Base-by-base conservation (phyloP, 1,140 invertebrate genomes). In the Sinonovacula constricta region DNA sequence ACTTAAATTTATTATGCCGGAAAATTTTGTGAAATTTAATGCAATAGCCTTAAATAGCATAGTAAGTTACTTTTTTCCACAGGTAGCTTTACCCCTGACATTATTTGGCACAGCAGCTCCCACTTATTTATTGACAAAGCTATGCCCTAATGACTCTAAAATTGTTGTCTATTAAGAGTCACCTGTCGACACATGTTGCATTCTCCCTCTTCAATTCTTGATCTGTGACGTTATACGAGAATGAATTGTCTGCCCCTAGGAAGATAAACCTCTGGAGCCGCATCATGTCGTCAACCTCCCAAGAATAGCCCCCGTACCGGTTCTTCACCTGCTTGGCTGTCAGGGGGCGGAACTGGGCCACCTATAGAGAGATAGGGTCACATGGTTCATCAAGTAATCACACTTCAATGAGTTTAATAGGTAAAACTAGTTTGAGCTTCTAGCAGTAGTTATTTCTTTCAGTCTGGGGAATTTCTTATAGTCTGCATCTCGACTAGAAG, bases 201-300 rank as follows among this genome's bases (percentile, higher is more conserved):
- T 88, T 89, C 54, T 90, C 84, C 45, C 84, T 71, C 5, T 83
- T 89, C n/a, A 90, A 70, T 30, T 88, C 83, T 28, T 84, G 79
- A 39, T 88, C 79, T 2, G 49, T 68, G 0, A 77, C 72, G 30
- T 34, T 69, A 79, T 91, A 90, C 51, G 86, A 90, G 14, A 83
- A 88, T 1, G 88, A 88, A 33, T 85, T 84, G 59, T 83, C 81
- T 0, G 83, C 79, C 2, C 87, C 86, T 10, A 91, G 72, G 80
- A 88, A 89, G 7, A 91, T 67, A 75, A 91, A 92, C 14, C 91
- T 85, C 26, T 88, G 84, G 24, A 91, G 68, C 12, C 86, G 85
- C 15, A 81, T 88, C 59, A 86, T 67, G 62, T 91, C 89, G 70
- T 82, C 81, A 0, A 91, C 86, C 49, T 75, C 26, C 74, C 87